Conservation (phyloP, 2,888 invertebrate genomes). For the Lasioglossum marginatum region DNA sequence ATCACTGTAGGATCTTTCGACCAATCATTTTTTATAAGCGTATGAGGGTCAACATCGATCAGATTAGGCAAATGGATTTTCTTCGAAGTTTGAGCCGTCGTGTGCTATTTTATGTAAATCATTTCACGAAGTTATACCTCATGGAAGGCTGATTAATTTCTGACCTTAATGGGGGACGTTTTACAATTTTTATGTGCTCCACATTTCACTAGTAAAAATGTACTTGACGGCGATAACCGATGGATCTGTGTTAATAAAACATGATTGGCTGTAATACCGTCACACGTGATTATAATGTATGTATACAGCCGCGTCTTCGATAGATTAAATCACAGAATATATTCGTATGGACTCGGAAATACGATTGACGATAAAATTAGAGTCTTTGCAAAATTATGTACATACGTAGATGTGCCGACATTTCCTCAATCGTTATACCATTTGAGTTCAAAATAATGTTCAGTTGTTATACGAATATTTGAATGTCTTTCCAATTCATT, state of each 20-base stretch:
- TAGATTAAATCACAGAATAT: no score
- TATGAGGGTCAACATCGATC: background rate
- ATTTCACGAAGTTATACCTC: background rate
- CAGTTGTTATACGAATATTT: background rate
- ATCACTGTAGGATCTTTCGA: background rate
- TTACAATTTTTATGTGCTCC: background rate
- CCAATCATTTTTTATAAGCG: background rate
- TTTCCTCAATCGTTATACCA: background rate
- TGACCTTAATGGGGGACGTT: background rate
- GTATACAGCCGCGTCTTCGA: background rate
- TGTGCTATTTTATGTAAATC: background rate
- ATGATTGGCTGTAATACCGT: background rate
- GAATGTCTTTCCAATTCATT: background rate
- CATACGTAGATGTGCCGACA: background rate
- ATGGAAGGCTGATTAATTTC: background rate
- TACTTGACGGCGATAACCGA: background rate
- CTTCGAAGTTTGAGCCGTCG: background rate
- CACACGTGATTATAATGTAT: background rate
- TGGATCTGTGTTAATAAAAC: background rate
- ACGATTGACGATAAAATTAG: no score
- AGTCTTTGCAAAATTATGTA: no score
- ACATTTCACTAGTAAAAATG: background rate
- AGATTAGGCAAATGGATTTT: background rate
- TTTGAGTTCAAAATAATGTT: background rate
- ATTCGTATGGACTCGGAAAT: no score